Evolutionary conservation across 2,113 vertebrate genomes (phyloP), one percentile per base, ranked within the genome.

Genomic region (Glaucomys volans): DNA sequence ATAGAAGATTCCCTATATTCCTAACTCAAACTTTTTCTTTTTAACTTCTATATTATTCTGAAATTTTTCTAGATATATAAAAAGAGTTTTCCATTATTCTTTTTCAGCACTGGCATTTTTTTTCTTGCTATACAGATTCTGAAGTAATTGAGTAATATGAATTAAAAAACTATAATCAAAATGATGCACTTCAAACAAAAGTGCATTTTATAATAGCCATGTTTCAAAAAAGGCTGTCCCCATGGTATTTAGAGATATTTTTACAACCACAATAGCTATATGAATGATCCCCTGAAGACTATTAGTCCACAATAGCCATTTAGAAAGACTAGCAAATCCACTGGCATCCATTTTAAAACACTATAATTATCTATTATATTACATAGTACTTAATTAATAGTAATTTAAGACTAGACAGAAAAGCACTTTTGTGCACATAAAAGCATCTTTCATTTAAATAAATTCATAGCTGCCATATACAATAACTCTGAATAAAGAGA

Each of bases 401-500:
- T 97, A 87, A 76, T 92, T 95, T 94, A 97, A 87, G 96, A 96
- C 95, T 95, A 94, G 95, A 88, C 84, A 96, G 97, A 97, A 90
- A 94, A 97, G 93, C 90, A 97, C 94, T 95, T 96, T 88, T 91
- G 82, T 71, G 75, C 92, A 94, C 81, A 92, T 92, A 95, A 97
- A 97, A 96, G 67, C 69, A 84, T 87, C 92, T 95, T 98, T 98
- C 96, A 96, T 95, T 93, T 95, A 93, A 83, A 96, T 59, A 97
- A 97, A 97, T 97, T 94, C 89, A 94, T 83, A 97, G 91, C 83
- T 91, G 87, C 42, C 76, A 44, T 91, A 95, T 95, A 97, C 77
- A 97, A 80, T 92, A 93, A 96, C 88, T 97, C 32, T 85, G 10
- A 87, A 94, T 92, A 92, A 97, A 97, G 97, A 97, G 86, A 81